phyloP scores from a whole-genome alignment of 2,797 vertebrate genomes.

The Chromobotia macracanthus region DNA sequence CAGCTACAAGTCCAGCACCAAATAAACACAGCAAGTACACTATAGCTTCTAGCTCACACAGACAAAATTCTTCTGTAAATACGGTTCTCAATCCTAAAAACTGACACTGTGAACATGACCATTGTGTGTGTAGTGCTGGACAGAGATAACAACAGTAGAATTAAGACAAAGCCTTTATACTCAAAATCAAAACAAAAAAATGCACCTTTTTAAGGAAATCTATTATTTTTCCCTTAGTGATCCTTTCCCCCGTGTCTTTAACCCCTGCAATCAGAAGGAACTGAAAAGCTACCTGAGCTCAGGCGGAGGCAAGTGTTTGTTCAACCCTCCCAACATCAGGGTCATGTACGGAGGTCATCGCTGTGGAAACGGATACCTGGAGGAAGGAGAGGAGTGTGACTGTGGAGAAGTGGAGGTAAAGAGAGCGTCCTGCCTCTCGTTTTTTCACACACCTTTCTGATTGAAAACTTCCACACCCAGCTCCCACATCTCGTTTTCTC shows the following conservation, averaged over 20 bases:
- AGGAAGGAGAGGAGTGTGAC: slow-evolving; percentile 96
- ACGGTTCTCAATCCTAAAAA: too few species aligned
- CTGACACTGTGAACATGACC: too few species aligned
- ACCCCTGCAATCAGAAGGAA: slow-evolving; percentile 87
- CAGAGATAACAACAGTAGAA: too few species aligned
- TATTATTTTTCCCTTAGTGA: slow-evolving; percentile 73
- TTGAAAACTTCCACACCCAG: too few species aligned
- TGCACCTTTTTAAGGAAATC: background rate
- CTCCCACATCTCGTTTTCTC: slow-evolving; percentile 25
- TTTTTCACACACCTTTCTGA: slow-evolving; percentile 18
- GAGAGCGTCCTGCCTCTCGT: background rate
- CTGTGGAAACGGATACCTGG: slow-evolving; percentile 96
- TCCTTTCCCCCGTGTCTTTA: slow-evolving; percentile 94
- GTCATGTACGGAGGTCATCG: slow-evolving; percentile 88
- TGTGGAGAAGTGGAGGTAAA: slow-evolving; percentile 93
- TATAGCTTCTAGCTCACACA: too few species aligned
- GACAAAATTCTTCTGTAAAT: too few species aligned
- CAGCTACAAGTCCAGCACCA: too few species aligned
- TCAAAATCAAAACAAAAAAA: too few species aligned
- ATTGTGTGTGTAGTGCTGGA: background rate
- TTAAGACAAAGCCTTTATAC: too few species aligned
- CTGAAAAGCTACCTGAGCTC: slow-evolving; percentile 88
- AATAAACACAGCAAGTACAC: too few species aligned
- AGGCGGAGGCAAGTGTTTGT: slow-evolving; percentile 96
- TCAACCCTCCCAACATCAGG: slow-evolving; percentile 90